These are phyloP conservation scores for Idaea biselata DNA, from an alignment of 2,888 invertebrate genomes.

Conservation along the genomic window DNA sequence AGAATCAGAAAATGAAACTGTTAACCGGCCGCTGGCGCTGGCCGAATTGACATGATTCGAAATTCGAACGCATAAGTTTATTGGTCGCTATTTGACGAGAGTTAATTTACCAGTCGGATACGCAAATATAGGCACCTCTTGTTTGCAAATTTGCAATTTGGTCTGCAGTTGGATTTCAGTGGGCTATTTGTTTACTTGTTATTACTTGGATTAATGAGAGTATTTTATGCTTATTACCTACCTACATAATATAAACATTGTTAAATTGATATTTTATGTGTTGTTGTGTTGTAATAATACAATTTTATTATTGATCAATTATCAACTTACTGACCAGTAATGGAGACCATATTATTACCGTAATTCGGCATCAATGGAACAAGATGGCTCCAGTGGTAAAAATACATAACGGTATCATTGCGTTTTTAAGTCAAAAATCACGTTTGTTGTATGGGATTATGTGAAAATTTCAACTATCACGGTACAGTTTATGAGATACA, in stretches of 20 bases:
- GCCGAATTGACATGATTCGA: conserved; percentile 14
- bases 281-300: neutral
- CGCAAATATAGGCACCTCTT: conserved; percentile 7
- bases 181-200: conserved; percentile 6
- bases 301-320: too few relatives aligned
- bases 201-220: neutral
- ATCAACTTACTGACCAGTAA: too few relatives aligned
- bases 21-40: conserved; percentile 8
- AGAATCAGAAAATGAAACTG: conserved; percentile 9
- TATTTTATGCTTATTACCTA: neutral
- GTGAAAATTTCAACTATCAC: too few relatives aligned
- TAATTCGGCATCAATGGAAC: too few relatives aligned
- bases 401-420: too few relatives aligned
- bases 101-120: conserved; percentile 15
- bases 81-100: conserved; percentile 19
- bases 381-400: too few relatives aligned
- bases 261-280: neutral
- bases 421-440: too few relatives aligned
- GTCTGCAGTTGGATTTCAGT: conserved; percentile 17
- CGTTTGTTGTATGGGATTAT: too few relatives aligned
- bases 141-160: conserved; percentile 13
- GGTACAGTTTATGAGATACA: too few relatives aligned
- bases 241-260: neutral
- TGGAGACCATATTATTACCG: too few relatives aligned
- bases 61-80: conserved; percentile 19